Evolutionary conservation across 1,140 invertebrate species (phyloP).

Genomic region (Leptestheria dahalacensis): DNA sequence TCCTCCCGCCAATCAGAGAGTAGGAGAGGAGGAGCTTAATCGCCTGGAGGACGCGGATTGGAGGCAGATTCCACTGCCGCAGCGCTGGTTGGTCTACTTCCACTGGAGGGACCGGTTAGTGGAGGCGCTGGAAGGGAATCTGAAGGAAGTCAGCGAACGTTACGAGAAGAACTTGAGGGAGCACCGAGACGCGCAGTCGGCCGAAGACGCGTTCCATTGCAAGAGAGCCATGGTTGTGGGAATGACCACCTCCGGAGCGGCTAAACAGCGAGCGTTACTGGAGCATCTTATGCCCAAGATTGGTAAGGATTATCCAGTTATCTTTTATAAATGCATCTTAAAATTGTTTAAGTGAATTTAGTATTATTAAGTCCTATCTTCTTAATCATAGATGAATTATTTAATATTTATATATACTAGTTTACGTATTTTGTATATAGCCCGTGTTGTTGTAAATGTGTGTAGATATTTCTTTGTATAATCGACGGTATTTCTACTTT

Average conservation of each 20-base stretch:
- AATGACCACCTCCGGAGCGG: slow-evolving; percentile 38
- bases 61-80: not conserved
- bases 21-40: not conserved
- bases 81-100: not conserved
- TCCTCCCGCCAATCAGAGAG: not conserved
- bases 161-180: slow-evolving; percentile 2
- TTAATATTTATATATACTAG: not conserved
- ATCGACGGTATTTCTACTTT: too few relatives aligned
- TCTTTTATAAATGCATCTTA: not conserved
- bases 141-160: not conserved
- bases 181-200: not conserved
- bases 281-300: slow-evolving; percentile 29
- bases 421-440: too few relatives aligned
- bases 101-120: not conserved
- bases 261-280: slow-evolving; percentile 29
- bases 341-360: not conserved
- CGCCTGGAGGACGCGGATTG: not conserved
- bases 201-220: not conserved
- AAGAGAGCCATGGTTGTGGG: slow-evolving; percentile 25
- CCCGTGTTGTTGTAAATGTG: too few relatives aligned
- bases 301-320: slow-evolving; percentile 16
- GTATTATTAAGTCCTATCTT: too few relatives aligned
- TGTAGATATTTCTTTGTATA: too few relatives aligned
- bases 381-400: not conserved
- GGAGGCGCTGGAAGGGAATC: slow-evolving; percentile 3